Conservation (phyloP, 1,140 invertebrate genomes). For the Dendroctonus ponderosae region DNA sequence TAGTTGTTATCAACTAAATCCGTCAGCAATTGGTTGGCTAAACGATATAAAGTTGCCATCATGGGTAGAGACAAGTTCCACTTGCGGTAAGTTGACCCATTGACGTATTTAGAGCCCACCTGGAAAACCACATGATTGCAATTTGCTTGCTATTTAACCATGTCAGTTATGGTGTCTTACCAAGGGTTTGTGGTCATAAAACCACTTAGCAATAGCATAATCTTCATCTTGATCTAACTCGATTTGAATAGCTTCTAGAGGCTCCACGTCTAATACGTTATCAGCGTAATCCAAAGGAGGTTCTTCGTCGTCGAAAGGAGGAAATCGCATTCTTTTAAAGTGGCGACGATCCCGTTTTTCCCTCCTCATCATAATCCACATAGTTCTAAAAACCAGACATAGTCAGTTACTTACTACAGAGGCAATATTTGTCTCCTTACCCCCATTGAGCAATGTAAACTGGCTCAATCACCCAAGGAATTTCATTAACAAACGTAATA, state of each 20-base stretch:
- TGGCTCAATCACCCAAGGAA: slow-evolving; percentile 99
- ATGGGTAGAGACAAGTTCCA: slow-evolving; percentile 96
- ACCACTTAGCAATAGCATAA: slow-evolving; percentile 87
- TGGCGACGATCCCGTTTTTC: slow-evolving; percentile 98
- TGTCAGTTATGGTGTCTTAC: slow-evolving; percentile 49
- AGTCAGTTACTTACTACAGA: not conserved
- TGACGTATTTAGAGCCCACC: slow-evolving; percentile 85
- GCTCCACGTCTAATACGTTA: slow-evolving; percentile 98
- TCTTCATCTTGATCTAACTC: slow-evolving; percentile 97
- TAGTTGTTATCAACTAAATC: slow-evolving; percentile 99
- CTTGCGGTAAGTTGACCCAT: slow-evolving; percentile 93
- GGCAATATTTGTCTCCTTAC: slow-evolving; percentile 50
- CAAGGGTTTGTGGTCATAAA: slow-evolving; percentile 98
- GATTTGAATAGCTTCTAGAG: slow-evolving; percentile 98
- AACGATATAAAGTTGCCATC: slow-evolving; percentile 94
- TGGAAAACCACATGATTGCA: slow-evolving; percentile 9
- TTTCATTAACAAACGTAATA: slow-evolving; percentile 99
- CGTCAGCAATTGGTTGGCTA: slow-evolving; percentile 97
- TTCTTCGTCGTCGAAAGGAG: slow-evolving; percentile 99
- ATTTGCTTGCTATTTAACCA: not conserved
- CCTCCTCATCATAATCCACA: slow-evolving; percentile 99
- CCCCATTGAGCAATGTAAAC: slow-evolving; percentile 99
- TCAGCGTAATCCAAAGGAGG: slow-evolving; percentile 99
- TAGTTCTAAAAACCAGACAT: slow-evolving; percentile 65
- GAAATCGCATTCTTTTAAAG: slow-evolving; percentile 99